Conservation (phyloP, 2,888 invertebrate genomes). For the Argynnis bischoffii region DNA sequence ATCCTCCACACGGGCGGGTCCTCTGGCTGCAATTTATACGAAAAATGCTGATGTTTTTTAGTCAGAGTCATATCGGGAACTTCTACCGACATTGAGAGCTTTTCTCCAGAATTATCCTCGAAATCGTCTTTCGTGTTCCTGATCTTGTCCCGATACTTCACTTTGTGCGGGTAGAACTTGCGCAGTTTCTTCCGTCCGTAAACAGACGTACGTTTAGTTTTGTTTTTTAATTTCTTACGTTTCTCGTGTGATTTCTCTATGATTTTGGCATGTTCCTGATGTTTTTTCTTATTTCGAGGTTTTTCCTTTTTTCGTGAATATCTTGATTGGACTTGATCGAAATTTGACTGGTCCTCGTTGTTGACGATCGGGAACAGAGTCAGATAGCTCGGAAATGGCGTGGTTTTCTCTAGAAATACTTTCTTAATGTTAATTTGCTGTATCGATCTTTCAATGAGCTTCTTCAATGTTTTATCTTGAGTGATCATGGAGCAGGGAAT, state of each 20-base stretch:
- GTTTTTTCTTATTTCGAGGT: constrained; percentile 18
- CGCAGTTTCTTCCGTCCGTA: constrained; percentile 62
- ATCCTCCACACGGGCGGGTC: constrained; percentile 68
- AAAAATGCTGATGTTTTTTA: constrained; percentile 49
- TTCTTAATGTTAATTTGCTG: constrained; percentile 66
- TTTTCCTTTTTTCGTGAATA: constrained; percentile 36
- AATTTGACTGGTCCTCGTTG: constrained; percentile 65
- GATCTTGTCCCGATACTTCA: constrained; percentile 65
- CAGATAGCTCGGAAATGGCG: constrained; percentile 46
- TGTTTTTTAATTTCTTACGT: constrained; percentile 43
- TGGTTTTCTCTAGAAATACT: constrained; percentile 51
- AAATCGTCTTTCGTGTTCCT: constrained; percentile 31
- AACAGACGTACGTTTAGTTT: constrained; percentile 46
- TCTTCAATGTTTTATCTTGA: constrained; percentile 56
- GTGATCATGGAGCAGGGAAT: constrained; percentile 67
- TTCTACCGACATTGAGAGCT: constrained; percentile 67
- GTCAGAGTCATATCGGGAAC: constrained; percentile 50
- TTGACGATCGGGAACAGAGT: constrained; percentile 61
- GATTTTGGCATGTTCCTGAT: constrained; percentile 42
- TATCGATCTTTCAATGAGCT: constrained; percentile 64
- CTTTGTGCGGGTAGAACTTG: constrained; percentile 73
- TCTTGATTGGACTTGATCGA: constrained; percentile 48
- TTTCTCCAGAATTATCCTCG: constrained; percentile 58
- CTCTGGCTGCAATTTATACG: constrained; percentile 51
- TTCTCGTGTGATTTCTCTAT: constrained; percentile 34